Conservation (phyloP, 2,113 vertebrate genomes). For the Panthera uncia region DNA sequence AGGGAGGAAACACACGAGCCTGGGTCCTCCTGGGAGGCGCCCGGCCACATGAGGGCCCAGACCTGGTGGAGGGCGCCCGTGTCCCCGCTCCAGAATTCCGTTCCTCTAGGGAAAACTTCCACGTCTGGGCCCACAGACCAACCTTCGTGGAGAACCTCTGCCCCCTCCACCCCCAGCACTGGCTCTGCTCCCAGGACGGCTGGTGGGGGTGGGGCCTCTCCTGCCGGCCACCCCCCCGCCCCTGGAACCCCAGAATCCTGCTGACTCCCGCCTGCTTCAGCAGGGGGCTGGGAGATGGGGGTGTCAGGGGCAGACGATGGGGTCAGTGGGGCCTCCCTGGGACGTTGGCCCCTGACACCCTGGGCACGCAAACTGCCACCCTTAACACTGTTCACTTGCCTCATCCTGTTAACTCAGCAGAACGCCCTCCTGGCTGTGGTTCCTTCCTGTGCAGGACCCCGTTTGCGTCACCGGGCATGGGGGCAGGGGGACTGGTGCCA, state of each 20-base stretch:
- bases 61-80: rapidly evolving
- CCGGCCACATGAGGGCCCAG: neutral
- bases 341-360: neutral
- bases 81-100: neutral
- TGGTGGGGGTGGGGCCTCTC: neutral
- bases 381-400: rapidly evolving
- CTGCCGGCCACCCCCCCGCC: no score
- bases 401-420: neutral
- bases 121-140: neutral
- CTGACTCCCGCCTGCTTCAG: neutral
- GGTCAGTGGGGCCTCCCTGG: neutral
- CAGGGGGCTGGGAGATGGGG: neutral
- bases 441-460: constrained; percentile 14
- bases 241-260: neutral
- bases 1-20: no score
- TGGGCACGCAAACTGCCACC: rapidly evolving
- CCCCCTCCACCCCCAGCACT: neutral
- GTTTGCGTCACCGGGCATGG: neutral
- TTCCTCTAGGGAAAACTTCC: neutral
- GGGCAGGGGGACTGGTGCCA: neutral
- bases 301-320: rapidly evolving
- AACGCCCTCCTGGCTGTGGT: neutral
- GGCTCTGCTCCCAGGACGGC: neutral
- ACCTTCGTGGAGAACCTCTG: neutral
- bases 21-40: rapidly evolving